Base-by-base conservation (phyloP, 2,113 vertebrate species). In the Megalops atlanticus region DNA sequence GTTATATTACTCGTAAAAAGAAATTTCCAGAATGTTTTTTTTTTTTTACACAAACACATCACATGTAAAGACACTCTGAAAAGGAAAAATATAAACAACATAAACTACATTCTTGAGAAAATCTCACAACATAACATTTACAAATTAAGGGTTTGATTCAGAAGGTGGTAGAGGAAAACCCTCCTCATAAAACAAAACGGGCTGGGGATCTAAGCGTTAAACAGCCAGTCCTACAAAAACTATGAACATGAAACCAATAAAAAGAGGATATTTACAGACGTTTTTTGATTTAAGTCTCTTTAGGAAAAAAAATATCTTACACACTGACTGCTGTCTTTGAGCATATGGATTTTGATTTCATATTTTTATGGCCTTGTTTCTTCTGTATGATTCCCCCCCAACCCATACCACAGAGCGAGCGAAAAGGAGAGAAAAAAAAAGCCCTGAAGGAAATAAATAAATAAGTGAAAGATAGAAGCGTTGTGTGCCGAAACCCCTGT, bases 401-500 rank as follows among this genome's bases (percentile, higher is more conserved):
- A 16, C 49, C 49, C 49, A 21, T 21, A 54, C 24, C 49, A 31
- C 58, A n/a, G 58, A 64, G 24, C n/a, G 16, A 54, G n/a, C n/a
- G n/a, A n/a, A n/a, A n/a, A n/a, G n/a, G n/a, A n/a, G n/a, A 54
- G 24, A 54, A 64, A 64, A 64, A 58, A 58, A 58, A 58, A 58
- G 3, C 3, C 43, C 3, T 21, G 14, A 64, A 24, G 6, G 58
- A 64, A 64, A 64, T 64, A 64, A 64, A 31, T 31, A 49, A 49
- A 49, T 49, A 54, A 54, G 31, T 58, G 89, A 86, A 88, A 86
- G 89, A 88, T 89, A 86, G 52, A 92, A 94, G 92, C 93, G 92
- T 92, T 93, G 92, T 92, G 94, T 93, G 92, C 91, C 90, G 90
- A 92, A 93, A 94, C 92, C 93, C 93, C 93, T 94, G 92, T 94